Evolutionary conservation across 2,113 vertebrate species (phyloP).

Genomic region (Aix galericulata): DNA sequence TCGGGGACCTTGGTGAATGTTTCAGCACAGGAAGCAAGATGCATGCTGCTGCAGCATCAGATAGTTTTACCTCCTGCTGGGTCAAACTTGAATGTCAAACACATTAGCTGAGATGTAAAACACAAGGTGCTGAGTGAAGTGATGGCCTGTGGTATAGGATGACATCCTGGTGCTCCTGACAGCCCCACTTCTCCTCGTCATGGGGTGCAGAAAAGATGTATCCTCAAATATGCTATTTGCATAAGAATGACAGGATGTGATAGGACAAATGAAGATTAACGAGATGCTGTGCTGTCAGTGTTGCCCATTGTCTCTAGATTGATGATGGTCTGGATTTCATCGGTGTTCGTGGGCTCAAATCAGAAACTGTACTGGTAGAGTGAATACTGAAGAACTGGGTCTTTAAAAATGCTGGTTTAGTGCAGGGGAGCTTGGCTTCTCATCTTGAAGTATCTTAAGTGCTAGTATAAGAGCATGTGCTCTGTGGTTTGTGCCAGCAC

Average conservation of each 20-base stretch:
- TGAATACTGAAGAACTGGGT: background rate
- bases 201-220: conserved; percentile 66
- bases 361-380: background rate
- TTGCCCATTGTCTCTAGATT: conserved; percentile 75
- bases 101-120: conserved; percentile 69
- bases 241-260: conserved; percentile 83
- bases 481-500: background rate
- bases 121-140: conserved; percentile 70
- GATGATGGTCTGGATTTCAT: conserved; percentile 74
- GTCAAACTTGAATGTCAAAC: conserved; percentile 74
- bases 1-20: conserved; percentile 32
- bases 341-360: conserved; percentile 18
- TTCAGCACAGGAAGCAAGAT: conserved; percentile 76
- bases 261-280: conserved; percentile 85
- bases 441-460: background rate
- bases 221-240: conserved; percentile 75
- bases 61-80: conserved; percentile 73
- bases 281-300: conserved; percentile 75
- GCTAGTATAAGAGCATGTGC: background rate
- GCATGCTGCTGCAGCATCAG: conserved; percentile 73
- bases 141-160: conserved; percentile 24
- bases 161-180: conserved; percentile 63
- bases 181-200: conserved; percentile 49
- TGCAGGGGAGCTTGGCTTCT: background rate
- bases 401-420: conserved; percentile 1